Evolutionary conservation across 2,888 invertebrate species (phyloP).

Genomic region (Acleris emargana): DNA sequence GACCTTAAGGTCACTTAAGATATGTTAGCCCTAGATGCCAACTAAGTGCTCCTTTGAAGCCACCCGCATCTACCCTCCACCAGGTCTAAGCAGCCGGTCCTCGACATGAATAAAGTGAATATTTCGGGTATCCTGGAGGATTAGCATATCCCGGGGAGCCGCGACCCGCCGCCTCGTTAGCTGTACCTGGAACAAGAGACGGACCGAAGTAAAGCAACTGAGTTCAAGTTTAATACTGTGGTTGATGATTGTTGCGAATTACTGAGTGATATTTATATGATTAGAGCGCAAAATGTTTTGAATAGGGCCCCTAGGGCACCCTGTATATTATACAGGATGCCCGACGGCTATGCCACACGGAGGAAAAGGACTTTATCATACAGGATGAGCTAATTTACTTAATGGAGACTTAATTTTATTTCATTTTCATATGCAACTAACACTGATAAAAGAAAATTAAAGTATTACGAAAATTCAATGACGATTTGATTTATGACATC

Average conservation of each 20-base stretch:
- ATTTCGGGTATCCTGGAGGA: constrained; percentile 42
- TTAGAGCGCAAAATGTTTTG: neutral
- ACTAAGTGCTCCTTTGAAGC: neutral
- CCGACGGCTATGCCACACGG: too few relatives aligned
- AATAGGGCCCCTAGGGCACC: too few relatives aligned
- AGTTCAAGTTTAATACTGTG: neutral
- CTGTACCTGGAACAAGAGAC: constrained; percentile 52
- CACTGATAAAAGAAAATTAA: too few relatives aligned
- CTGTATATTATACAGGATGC: too few relatives aligned
- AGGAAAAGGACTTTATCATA: too few relatives aligned
- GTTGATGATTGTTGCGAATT: neutral
- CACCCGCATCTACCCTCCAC: constrained; percentile 20
- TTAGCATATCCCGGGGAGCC: constrained; percentile 45
- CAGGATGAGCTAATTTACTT: too few relatives aligned
- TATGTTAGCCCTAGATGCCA: too few relatives aligned
- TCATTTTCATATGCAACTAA: too few relatives aligned
- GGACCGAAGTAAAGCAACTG: constrained; percentile 41
- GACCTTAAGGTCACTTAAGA: too few relatives aligned
- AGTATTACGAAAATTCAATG: too few relatives aligned
- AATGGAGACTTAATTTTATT: too few relatives aligned
- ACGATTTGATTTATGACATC: too few relatives aligned
- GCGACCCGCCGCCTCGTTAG: constrained; percentile 27
- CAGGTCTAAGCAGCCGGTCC: constrained; percentile 22
- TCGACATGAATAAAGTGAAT: constrained; percentile 49
- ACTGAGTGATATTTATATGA: neutral